These are phyloP conservation scores for Pocillopora meandrina DNA, from an alignment of 92 coral and sea anemone species.

Conservation along the genomic window DNA sequence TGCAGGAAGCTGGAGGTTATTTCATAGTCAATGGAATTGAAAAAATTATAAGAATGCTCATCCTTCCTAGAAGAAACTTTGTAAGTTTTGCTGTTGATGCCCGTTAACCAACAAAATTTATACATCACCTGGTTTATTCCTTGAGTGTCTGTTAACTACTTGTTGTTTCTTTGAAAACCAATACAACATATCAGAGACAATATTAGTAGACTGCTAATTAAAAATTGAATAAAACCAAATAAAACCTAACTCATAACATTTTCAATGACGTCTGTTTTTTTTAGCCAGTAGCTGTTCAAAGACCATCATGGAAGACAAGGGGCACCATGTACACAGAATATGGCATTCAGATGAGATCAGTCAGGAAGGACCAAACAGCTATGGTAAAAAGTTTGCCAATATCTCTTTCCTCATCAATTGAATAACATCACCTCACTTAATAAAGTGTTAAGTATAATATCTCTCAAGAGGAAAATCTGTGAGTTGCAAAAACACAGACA, in stretches of 20 bases:
- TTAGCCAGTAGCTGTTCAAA: slow-evolving; percentile 83
- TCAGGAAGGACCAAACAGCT: slow-evolving; percentile 89
- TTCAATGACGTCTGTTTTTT: neutral
- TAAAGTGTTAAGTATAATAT: too few relatives aligned
- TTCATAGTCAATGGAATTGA: slow-evolving; percentile 95
- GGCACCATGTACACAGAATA: slow-evolving; percentile 95
- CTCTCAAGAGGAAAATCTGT: too few relatives aligned
- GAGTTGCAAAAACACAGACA: too few relatives aligned
- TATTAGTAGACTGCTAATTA: neutral
- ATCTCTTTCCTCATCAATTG: too few relatives aligned
- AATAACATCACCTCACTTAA: too few relatives aligned
- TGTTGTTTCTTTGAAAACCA: neutral
- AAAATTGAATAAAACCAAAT: neutral
- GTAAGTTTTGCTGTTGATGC: slow-evolving; percentile 56
- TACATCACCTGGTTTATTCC: too few relatives aligned
- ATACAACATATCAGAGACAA: neutral
- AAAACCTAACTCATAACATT: neutral
- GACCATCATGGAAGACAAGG: slow-evolving; percentile 87
- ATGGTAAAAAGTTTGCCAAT: slow-evolving; percentile 41
- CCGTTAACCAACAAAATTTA: too few relatives aligned
- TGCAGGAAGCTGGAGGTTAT: slow-evolving; percentile 98
- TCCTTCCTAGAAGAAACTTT: slow-evolving; percentile 96
- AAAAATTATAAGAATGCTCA: slow-evolving; percentile 93
- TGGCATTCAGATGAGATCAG: slow-evolving; percentile 95
- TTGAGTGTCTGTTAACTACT: neutral